These are phyloP conservation scores for Hypena proboscidalis DNA, from an alignment of 2,888 invertebrate species.

Conservation along the genomic window DNA sequence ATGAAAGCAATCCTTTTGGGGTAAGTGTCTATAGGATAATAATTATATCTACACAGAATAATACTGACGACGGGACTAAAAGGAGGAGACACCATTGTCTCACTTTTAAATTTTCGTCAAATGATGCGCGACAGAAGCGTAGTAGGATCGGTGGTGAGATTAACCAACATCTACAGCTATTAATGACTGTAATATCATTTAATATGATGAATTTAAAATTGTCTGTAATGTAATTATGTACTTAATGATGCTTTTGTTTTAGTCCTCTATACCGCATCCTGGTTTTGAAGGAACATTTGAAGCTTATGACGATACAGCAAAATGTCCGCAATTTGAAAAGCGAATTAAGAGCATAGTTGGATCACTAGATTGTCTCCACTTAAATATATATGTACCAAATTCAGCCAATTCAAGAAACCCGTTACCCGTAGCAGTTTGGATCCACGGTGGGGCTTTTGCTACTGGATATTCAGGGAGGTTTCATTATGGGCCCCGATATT, in stretches of 20 bases:
- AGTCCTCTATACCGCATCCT: conserved; percentile 50
- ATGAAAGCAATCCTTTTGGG: conserved; percentile 57
- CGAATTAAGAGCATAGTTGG: conserved; percentile 43
- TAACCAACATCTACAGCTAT: too few relatives aligned
- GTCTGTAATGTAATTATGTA: not conserved
- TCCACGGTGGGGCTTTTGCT: conserved; percentile 58
- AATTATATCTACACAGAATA: not conserved
- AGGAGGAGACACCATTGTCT: too few relatives aligned
- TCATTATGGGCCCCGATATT: conserved; percentile 50
- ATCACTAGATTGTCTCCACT: conserved; percentile 53
- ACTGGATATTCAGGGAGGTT: conserved; percentile 43
- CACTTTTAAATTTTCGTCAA: not conserved
- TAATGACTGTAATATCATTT: not conserved
- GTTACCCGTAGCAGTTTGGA: conserved; percentile 60
- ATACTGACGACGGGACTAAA: too few relatives aligned
- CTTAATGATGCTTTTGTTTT: conserved; percentile 17
- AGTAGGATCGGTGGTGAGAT: too few relatives aligned
- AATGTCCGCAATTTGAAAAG: conserved; percentile 65
- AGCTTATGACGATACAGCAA: conserved; percentile 54
- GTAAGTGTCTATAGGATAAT: conserved; percentile 36
- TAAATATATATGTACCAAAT: conserved; percentile 58
- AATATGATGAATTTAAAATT: not conserved
- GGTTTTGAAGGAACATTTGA: conserved; percentile 50
- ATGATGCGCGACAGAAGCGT: too few relatives aligned
- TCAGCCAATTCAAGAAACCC: conserved; percentile 43